Base-by-base conservation (phyloP, 2,888 invertebrate genomes). In the Aporophyla nigra region DNA sequence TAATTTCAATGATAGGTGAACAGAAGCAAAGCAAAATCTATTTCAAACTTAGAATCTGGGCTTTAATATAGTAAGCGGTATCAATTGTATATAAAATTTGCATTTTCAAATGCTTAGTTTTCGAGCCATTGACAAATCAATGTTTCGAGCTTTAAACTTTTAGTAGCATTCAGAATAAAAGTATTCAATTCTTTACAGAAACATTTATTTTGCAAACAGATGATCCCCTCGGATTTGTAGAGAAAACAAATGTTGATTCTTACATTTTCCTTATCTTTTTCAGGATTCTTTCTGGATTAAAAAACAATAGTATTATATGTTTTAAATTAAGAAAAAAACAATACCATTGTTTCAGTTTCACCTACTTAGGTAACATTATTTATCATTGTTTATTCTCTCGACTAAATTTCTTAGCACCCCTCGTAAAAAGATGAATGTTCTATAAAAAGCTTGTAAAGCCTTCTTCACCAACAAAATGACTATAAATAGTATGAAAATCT, bases 401-500 rank as follows among this genome's bases (percentile, higher is more conserved):
- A 56, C 14, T 51, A 14, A 62, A 46, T 54, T 51, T 43, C 12
- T 46, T 40, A 66, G 19, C 51, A 54, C n/a, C 59, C 27, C 21
- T 33, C 27, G 19, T 63, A 53, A 65, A 70, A 71, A 59, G 27
- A 61, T 21, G 16, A 71, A 40, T 69, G 69, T 72, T 65, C 71
- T 72, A 67, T 76, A 70, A 72, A 76, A 74, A 80, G 53, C 63
- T 67, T 58, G 54, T 40, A 33, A 72, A 77, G 54, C 71, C 40
- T 72, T 72, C 14, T 70, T 67, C 61, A 69, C 49, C 73, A 68
- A 68, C 62, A 82, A 80, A 82, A 82, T 75, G 53, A 24, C 85
- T 88, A 90, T 91, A 91, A 91, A 91, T 92, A 91, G 91, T 74
- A 85, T 75, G 68, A 88, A 77, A 91, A 93, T 91, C 87, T 90